A percentile compares a stretch with the other conserved stretches of the same genome.
Conservation (phyloP, 2,113 vertebrate species). For the Odontesthes bonariensis region DNA sequence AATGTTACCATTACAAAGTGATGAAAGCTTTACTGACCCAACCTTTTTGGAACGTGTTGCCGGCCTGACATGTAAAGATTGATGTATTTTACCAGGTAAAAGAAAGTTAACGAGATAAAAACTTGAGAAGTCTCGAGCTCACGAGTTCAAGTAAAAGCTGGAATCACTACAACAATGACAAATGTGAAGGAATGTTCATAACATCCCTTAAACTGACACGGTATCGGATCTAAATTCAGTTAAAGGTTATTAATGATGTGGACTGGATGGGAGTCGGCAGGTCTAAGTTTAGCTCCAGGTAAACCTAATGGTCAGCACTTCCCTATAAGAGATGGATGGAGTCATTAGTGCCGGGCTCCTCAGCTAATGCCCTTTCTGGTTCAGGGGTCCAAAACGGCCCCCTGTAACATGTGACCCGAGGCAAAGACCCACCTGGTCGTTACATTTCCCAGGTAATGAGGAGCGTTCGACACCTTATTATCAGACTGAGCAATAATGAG, state of each 20-base stretch:
- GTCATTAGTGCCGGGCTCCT: conserved; percentile 39
- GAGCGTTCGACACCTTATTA: not conserved
- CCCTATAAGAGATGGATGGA: conserved; percentile 49
- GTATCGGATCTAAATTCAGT: not conserved
- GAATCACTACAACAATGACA: no score
- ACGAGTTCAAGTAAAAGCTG: no score
- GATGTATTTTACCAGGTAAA: no score
- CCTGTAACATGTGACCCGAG: conserved; percentile 11
- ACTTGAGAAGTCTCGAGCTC: no score
- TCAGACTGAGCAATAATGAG: not conserved
- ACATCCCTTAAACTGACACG: no score
- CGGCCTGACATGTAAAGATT: no score
- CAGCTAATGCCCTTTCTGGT: conserved; percentile 18
- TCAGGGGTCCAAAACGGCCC: conserved; percentile 14
- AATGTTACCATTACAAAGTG: no score
- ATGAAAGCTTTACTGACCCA: no score
- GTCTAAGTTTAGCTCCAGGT: conserved; percentile 36
- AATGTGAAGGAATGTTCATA: no score
- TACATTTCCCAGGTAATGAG: conserved; percentile 22
- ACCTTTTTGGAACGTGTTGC: no score
- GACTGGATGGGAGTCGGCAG: not conserved
- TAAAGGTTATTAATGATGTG: not conserved
- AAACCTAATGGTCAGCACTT: conserved; percentile 39
- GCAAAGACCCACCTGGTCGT: not conserved
- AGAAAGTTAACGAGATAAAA: no score